Evolutionary conservation across 2,113 vertebrate genomes (phyloP), one percentile per base, ranked within the genome.

Genomic region (Emydocephalus ijimae): DNA sequence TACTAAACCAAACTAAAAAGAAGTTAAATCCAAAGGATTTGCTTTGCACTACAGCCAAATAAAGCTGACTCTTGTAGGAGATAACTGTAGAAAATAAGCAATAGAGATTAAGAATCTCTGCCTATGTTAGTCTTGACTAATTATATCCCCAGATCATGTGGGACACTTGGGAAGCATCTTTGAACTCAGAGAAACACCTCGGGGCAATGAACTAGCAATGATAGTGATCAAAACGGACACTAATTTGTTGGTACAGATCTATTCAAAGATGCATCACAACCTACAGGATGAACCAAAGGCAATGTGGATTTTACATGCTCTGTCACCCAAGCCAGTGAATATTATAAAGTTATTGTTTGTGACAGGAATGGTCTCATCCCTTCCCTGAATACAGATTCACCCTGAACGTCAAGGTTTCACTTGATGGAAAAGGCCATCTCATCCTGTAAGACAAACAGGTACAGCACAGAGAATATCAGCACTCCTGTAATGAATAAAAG

Each of bases 241-340:
- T 90, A 59, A 93, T 50, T 91, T 91, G 52, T 88, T 90, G 88
- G 88, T 90, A 55, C 0, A 1, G 89, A 64, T 89, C 91, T 89
- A 88, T 55, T 93, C 29, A 26, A 81, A 92, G 88, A 94, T 94
- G n/a, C 61, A 90, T 55, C 81, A 90, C 56, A 94, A 85, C 94
- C 93, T 92, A 55, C 90, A 95, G 91, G 81, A 93, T 92, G 52
- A 95, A 93, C 87, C 89, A 90, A 14, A 87, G 88, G 88, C 48
- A 90, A 87, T 93, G 93, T 94, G 64, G 91, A 95, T 96, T 92
- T 94, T 95, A 92, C 55, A 95, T 90, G 88, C 90, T 90, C 55
- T 91, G 48, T 94, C 93, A 92, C 0, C 0, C 87, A 48, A 90
- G 74, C 39, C 89, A 92, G 74, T 89, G 91, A 64, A 81, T 0